Evolutionary conservation across 1,140 invertebrate genomes (phyloP), one percentile per base, ranked within the genome.

Genomic region (Drosophila nannoptera): DNA sequence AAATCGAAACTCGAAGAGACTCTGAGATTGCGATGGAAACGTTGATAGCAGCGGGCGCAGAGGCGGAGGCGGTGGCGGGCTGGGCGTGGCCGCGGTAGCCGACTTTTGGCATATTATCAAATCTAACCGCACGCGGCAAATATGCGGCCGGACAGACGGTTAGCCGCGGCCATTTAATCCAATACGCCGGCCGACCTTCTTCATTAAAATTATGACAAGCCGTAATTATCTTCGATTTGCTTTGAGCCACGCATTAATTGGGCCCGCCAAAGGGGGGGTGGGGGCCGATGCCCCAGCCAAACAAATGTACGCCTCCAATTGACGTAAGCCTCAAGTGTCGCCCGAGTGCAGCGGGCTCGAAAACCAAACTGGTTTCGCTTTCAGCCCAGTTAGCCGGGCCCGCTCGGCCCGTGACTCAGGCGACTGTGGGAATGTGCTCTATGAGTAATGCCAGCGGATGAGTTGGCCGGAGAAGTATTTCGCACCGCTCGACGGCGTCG

Each of bases 171-270:
- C 49, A 86, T 83, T 83, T 80, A 80, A 83, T 84, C 76, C 73
- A 70, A 76, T 80, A 76, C 77, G 69, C 76, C 40, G 16, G 36
- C 50, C 74, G 81, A 86, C 81, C 81, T 86, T 86, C 81, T 86
- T 86, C 82, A 86, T 86, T 86, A 87, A 86, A 86, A 86, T 86
- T 86, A 86, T 86, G 81, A 86, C 81, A 86, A 86, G 81, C 81
- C 77, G 81, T 86, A 86, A 86, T 86, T 86, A 86, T 87, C 81
- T 87, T 86, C 81, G 81, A 86, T 86, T 86, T 86, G 77, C 81
- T 86, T 80, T 80, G 77, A 70, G 70, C 78, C 52, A 76, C 71
- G 78, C 77, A 81, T 74, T 86, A 86, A 86, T 87, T 86, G 81
- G 81, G 82, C 77, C 81, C 81, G 82, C 77, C 81, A n/a, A n/a